Evolutionary conservation across 2,888 invertebrate species (phyloP).

Genomic region (Teinopalpus imperialis): DNA sequence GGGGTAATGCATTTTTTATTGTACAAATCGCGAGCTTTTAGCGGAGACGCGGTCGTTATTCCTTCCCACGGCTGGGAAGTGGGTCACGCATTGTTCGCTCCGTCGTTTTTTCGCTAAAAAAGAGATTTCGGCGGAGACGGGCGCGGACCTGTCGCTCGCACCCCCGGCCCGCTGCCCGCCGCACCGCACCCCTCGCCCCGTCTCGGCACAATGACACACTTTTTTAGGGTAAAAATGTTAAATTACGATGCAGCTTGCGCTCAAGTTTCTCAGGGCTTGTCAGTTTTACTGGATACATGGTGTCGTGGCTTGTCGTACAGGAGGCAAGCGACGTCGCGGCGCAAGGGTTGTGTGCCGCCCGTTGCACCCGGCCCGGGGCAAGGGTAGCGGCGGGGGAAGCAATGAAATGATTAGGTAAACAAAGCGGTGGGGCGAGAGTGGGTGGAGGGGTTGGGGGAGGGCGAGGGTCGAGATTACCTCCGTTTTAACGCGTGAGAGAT

Average conservation of each 20-base stretch:
- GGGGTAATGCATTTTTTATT: constrained; percentile 81
- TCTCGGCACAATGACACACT: constrained; percentile 70
- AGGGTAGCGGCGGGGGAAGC: constrained; percentile 30
- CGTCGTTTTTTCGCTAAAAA: constrained; percentile 76
- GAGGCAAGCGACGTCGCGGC: constrained; percentile 44
- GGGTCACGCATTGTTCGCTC: constrained; percentile 77
- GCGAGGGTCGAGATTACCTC: constrained; percentile 68
- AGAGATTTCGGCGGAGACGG: constrained; percentile 65
- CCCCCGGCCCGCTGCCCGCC: constrained; percentile 46
- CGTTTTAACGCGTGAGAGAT: constrained; percentile 80
- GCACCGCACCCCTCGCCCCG: constrained; percentile 44
- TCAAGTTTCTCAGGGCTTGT: constrained; percentile 66
- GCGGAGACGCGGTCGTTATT: constrained; percentile 73
- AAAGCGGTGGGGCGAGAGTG: constrained; percentile 46
- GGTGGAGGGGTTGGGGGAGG: constrained; percentile 31
- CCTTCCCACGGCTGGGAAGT: constrained; percentile 81
- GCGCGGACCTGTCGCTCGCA: constrained; percentile 60
- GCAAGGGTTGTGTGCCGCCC: constrained; percentile 38
- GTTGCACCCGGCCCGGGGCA: constrained; percentile 28
- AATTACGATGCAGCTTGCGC: constrained; percentile 73
- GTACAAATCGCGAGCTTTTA: constrained; percentile 53
- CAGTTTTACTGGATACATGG: constrained; percentile 55
- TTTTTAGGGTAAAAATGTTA: constrained; percentile 75
- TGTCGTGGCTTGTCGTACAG: constrained; percentile 64
- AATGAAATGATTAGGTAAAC: constrained; percentile 78